These are phyloP conservation scores for Prorops nasuta DNA, from an alignment of 1,140 invertebrate genomes.

Conservation along the genomic window DNA sequence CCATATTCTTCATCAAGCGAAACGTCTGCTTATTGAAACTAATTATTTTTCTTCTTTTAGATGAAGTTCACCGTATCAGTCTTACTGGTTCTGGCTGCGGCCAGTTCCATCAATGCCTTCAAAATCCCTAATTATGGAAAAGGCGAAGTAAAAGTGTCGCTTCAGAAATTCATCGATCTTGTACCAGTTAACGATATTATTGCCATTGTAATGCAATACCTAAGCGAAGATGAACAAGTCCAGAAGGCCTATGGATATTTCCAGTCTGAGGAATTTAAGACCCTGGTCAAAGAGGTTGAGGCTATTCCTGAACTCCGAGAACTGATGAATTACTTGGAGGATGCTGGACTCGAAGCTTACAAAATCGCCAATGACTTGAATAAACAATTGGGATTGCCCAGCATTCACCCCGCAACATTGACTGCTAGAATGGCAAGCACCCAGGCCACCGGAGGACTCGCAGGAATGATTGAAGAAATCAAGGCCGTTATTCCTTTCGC, in stretches of 20 bases:
- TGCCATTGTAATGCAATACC: slow-evolving; percentile 1
- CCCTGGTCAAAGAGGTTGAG: slow-evolving; percentile 15
- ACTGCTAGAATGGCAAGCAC: fast-evolving
- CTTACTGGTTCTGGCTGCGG: slow-evolving; percentile 9
- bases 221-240: slow-evolving; percentile 5
- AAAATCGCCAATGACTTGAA: slow-evolving; percentile 10
- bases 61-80: slow-evolving; percentile 17
- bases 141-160: slow-evolving; percentile 6
- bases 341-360: slow-evolving; percentile 26
- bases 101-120: not conserved
- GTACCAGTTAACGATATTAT: not conserved
- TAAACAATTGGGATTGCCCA: not conserved
- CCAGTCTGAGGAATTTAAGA: not conserved
- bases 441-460: too few species aligned
- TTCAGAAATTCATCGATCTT: slow-evolving; percentile 13
- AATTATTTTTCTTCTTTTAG: slow-evolving; percentile 8
- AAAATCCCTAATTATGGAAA: slow-evolving; percentile 11
- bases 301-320: slow-evolving; percentile 10
- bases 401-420: not conserved
- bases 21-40: too few species aligned
- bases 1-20: too few species aligned
- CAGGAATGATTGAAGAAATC: too few species aligned
- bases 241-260: slow-evolving; percentile 6
- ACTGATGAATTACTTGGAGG: slow-evolving; percentile 20
- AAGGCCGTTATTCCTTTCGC: too few species aligned